Percentiles rank a stretch among this genome's conserved stretches.
phyloP scores from a whole-genome alignment of 1,140 invertebrate species.

The Ceratina japonica region DNA sequence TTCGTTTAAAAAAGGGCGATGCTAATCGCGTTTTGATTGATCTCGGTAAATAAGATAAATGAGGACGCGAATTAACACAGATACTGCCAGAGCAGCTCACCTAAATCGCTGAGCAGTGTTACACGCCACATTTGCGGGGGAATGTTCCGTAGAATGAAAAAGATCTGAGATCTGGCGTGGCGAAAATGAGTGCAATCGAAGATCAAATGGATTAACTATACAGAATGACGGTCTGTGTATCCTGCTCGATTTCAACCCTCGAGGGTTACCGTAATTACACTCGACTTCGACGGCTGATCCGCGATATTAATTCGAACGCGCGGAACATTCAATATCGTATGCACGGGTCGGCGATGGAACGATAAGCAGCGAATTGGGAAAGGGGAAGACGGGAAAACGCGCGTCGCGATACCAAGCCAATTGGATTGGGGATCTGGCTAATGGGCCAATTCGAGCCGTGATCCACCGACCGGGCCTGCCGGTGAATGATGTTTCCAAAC shows the following conservation, averaged over 20 bases:
- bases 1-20: too few species aligned
- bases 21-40: too few species aligned
- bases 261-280: constrained; percentile 4
- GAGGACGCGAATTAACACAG: too few species aligned
- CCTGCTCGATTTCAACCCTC: background rate
- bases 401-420: constrained; percentile 58
- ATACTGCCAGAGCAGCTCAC: too few species aligned
- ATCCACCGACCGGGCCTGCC: constrained; percentile 20
- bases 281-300: background rate
- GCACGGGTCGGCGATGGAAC: constrained; percentile 7
- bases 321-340: constrained; percentile 28
- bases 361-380: constrained; percentile 58
- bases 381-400: constrained; percentile 26
- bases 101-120: too few species aligned
- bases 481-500: constrained; percentile 57
- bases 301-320: constrained; percentile 34
- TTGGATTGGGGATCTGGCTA: constrained; percentile 68
- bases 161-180: too few species aligned
- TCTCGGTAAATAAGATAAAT: too few species aligned
- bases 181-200: too few species aligned
- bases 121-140: too few species aligned
- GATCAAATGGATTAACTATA: too few species aligned
- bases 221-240: background rate
- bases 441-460: constrained; percentile 66
- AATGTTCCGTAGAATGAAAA: too few species aligned